phyloP scores from a whole-genome alignment of 2,888 invertebrate genomes.

The Saturnia pavonia region DNA sequence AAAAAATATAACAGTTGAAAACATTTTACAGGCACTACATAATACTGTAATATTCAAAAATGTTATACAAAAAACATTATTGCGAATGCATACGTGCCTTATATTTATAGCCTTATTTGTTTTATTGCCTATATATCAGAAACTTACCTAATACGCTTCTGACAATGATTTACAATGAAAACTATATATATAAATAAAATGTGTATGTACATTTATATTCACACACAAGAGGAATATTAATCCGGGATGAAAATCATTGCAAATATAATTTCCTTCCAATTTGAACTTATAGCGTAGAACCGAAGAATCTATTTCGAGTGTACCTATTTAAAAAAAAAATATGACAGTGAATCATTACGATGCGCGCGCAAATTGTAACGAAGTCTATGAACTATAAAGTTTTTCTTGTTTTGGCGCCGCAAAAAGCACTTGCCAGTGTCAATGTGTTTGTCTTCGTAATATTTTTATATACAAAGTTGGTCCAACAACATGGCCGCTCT shows the following conservation, averaged over 20 bases:
- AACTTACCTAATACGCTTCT: neutral
- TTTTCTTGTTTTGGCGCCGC: too few species aligned
- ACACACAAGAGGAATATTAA: neutral
- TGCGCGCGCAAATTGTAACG: too few species aligned
- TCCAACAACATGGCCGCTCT: too few species aligned
- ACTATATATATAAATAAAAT: neutral
- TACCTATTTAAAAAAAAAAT: too few species aligned
- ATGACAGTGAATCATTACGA: too few species aligned
- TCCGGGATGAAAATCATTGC: neutral
- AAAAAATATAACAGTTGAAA: neutral
- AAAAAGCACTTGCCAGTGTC: too few species aligned
- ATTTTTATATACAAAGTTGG: too few species aligned
- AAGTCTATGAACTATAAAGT: too few species aligned
- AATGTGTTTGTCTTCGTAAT: too few species aligned
- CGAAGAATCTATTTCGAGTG: too few species aligned
- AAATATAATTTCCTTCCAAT: neutral
- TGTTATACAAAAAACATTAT: neutral
- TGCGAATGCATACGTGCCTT: neutral
- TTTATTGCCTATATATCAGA: neutral
- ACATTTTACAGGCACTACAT: slow-evolving; percentile 4
- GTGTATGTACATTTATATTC: neutral
- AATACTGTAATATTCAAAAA: neutral
- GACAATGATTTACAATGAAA: neutral
- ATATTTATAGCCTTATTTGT: neutral
- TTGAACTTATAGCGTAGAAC: neutral